Evolutionary conservation across 2,888 invertebrate species (phyloP).

Genomic region (Iselma pallidipennis): DNA sequence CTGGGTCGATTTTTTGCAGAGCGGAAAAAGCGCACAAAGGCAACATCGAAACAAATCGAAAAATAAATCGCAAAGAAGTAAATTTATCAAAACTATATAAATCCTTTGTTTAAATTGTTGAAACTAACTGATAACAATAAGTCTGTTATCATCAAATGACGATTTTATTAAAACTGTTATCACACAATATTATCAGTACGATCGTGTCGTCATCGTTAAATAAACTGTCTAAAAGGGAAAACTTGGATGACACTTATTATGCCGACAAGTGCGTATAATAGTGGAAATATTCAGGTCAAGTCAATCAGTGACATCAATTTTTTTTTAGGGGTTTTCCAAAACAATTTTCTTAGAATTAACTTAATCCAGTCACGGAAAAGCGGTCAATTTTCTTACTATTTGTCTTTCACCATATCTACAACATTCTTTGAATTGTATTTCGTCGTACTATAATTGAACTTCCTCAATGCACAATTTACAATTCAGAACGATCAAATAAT

Average conservation of each 20-base stretch:
- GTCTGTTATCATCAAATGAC: neutral
- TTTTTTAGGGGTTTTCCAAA: neutral
- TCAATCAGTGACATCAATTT: neutral
- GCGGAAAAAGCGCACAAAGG: neutral
- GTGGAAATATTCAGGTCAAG: neutral
- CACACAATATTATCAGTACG: too few species aligned
- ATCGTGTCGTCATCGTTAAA: neutral
- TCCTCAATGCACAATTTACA: too few species aligned
- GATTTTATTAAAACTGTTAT: neutral
- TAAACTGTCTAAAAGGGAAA: too few species aligned
- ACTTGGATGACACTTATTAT: too few species aligned
- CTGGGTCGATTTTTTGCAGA: slow-evolving; percentile 35
- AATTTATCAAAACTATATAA: neutral
- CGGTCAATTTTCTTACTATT: too few species aligned
- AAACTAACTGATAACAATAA: neutral
- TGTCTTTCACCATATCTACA: too few species aligned
- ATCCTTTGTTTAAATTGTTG: neutral
- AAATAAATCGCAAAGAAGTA: neutral
- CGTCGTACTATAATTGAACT: too few species aligned
- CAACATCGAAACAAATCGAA: neutral
- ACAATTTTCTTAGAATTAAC: neutral
- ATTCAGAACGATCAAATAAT: too few species aligned
- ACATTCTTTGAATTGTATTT: too few species aligned
- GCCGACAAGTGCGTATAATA: neutral
- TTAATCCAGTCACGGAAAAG: too few species aligned